These are phyloP conservation scores for Drosophila anomalipes DNA, from an alignment of 2,888 invertebrate species.

Conservation along the genomic window DNA sequence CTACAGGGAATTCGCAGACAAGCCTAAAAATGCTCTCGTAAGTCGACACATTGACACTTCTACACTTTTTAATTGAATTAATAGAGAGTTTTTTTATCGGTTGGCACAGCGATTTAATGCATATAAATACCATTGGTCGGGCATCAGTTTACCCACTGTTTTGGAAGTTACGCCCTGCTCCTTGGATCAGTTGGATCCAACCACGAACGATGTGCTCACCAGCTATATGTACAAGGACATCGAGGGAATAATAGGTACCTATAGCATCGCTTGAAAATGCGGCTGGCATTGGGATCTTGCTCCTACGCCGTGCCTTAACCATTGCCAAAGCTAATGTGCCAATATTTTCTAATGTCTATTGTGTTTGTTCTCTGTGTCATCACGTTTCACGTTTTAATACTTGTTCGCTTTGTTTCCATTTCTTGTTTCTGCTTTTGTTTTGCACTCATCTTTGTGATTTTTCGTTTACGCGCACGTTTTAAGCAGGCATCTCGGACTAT, in stretches of 20 bases:
- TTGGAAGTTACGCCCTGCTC: conserved; percentile 97
- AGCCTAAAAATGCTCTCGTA: conserved; percentile 91
- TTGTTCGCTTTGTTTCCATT: conserved; percentile 50
- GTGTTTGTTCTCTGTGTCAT: conserved; percentile 18
- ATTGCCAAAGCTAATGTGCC: conserved; percentile 21
- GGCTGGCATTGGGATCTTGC: conserved; percentile 8
- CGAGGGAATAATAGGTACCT: conserved; percentile 89
- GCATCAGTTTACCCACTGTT: conserved; percentile 93
- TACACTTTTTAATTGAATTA: neutral
- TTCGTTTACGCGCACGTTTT: conserved; percentile 79
- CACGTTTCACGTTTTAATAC: conserved; percentile 55
- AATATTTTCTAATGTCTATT: neutral
- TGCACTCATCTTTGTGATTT: conserved; percentile 64
- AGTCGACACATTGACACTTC: conserved; percentile 59
- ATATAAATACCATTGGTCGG: conserved; percentile 99
- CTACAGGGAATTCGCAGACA: conserved; percentile 92
- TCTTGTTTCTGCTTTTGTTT: conserved; percentile 31
- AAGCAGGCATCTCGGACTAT: conserved; percentile 92
- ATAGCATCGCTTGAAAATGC: conserved; percentile 52
- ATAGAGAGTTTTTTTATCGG: neutral
- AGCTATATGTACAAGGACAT: conserved; percentile 95
- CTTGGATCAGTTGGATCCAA: conserved; percentile 95
- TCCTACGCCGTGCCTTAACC: conserved; percentile 4
- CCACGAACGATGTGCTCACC: conserved; percentile 92
- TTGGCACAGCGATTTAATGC: conserved; percentile 91